These are phyloP conservation scores for Anas platyrhynchos DNA, from an alignment of 2,113 vertebrate species.

Conservation along the genomic window DNA sequence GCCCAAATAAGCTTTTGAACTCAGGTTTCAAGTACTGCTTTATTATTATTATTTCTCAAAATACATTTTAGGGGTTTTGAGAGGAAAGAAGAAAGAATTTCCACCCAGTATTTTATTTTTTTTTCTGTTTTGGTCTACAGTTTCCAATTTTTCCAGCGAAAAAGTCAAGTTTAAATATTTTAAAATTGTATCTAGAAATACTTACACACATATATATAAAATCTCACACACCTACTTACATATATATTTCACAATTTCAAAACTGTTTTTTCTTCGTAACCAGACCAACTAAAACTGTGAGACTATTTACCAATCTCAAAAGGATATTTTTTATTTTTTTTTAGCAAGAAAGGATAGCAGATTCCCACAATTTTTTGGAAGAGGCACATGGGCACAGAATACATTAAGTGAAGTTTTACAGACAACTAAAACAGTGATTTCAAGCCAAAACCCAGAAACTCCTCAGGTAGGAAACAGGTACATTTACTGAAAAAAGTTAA, in stretches of 20 bases:
- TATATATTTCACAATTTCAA: background rate
- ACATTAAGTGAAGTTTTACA: background rate
- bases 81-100: constrained; percentile 30
- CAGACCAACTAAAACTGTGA: background rate
- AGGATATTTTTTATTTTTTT: background rate
- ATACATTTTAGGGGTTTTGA: background rate
- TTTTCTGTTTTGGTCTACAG: background rate
- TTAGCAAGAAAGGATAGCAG: background rate
- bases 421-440: background rate
- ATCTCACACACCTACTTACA: background rate
- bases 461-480: background rate
- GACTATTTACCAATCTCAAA: background rate
- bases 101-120: background rate
- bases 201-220: background rate
- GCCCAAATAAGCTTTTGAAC: background rate
- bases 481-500: background rate
- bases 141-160: background rate
- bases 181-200: background rate
- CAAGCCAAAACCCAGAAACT: background rate
- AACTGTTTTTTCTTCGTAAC: background rate
- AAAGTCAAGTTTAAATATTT: background rate
- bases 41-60: constrained; percentile 49
- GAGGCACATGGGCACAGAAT: rapidly evolving
- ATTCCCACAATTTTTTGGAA: background rate
- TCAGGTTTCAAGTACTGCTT: background rate